These are phyloP conservation scores for Phalera bucephala DNA, from an alignment of 2,888 invertebrate genomes.

Conservation along the genomic window DNA sequence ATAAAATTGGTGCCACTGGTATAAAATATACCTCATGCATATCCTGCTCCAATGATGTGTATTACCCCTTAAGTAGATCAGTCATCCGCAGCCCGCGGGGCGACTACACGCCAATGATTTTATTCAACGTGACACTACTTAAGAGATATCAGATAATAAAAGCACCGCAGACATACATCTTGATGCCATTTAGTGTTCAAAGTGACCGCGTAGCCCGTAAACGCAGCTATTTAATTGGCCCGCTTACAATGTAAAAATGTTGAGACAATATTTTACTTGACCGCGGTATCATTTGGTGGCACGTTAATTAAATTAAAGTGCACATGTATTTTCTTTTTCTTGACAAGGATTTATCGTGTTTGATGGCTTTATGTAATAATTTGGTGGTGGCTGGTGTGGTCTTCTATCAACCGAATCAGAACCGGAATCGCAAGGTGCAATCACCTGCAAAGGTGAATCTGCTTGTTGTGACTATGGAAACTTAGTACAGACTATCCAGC, in stretches of 20 bases:
- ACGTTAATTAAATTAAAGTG: not conserved
- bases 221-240: slow-evolving; percentile 61
- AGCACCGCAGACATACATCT: slow-evolving; percentile 57
- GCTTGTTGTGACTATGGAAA: too few species aligned
- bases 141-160: slow-evolving; percentile 67
- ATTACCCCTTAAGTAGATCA: slow-evolving; percentile 45
- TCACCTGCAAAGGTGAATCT: too few species aligned
- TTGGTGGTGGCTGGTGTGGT: too few species aligned
- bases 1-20: too few species aligned
- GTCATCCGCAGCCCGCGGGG: slow-evolving; percentile 46
- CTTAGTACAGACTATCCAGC: too few species aligned
- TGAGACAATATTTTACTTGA: slow-evolving; percentile 23
- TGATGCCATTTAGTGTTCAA: slow-evolving; percentile 58
- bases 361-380: too few species aligned
- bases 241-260: slow-evolving; percentile 37
- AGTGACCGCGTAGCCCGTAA: slow-evolving; percentile 41
- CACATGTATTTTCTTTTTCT: too few species aligned
- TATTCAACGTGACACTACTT: slow-evolving; percentile 70
- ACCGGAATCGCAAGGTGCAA: too few species aligned
- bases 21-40: too few species aligned
- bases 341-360: too few species aligned
- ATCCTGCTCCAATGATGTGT: not conserved
- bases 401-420: too few species aligned
- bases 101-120: slow-evolving; percentile 54
- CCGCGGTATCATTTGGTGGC: slow-evolving; percentile 28